Percentiles rank a stretch among this genome's conserved stretches.
Conservation (phyloP, 2,888 invertebrate species). For the Macrosiphum euphorbiae region DNA sequence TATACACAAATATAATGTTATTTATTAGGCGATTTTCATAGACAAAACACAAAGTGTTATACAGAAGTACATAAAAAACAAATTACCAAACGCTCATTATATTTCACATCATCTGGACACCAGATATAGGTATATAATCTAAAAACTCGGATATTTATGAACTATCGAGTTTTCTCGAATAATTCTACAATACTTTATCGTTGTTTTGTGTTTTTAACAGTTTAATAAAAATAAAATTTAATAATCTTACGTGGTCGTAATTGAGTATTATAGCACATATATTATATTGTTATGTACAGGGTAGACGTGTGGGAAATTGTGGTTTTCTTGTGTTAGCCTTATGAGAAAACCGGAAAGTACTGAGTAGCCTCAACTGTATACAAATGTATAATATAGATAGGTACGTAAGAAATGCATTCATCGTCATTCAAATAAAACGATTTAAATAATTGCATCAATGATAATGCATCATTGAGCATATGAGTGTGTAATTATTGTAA, state of each 20-base stretch:
- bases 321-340: background rate
- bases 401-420: background rate
- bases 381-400: background rate
- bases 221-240: background rate
- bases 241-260: background rate
- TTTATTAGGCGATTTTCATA: background rate
- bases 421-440: background rate
- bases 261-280: background rate
- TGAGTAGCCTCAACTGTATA: background rate
- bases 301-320: background rate
- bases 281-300: background rate
- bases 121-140: background rate
- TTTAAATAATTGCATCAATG: slow-evolving; percentile 6
- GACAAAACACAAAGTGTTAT: background rate
- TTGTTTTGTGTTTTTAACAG: background rate
- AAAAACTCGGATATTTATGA: background rate
- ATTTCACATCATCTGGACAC: background rate
- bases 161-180: background rate
- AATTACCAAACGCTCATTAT: background rate
- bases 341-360: background rate
- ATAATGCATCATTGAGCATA: background rate
- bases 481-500: background rate
- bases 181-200: background rate
- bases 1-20: background rate
- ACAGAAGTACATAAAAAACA: background rate